Conservation (phyloP, 2,888 invertebrate species). For the Entomobrya multifasciata region DNA sequence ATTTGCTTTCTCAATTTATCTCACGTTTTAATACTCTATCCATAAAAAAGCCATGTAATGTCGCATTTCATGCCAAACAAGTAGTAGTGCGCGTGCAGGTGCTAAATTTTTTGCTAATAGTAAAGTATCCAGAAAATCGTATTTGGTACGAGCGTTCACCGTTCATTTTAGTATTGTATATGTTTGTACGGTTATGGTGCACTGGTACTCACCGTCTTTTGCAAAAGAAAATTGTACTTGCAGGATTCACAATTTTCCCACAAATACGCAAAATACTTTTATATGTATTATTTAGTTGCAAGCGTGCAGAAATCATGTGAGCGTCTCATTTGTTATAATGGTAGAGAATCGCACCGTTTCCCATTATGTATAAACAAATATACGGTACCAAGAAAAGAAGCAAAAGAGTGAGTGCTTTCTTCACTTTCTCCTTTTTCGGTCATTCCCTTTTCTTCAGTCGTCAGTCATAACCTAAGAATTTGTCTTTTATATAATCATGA, state of each 20-base stretch:
- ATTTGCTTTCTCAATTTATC: not conserved
- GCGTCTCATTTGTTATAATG: not conserved
- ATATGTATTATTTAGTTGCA: not conserved
- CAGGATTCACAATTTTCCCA: not conserved
- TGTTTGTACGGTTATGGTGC: too few species aligned
- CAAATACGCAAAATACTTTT: not conserved
- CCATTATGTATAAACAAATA: too few species aligned
- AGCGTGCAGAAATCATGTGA: slow-evolving; percentile 41
- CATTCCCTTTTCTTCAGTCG: slow-evolving; percentile 46
- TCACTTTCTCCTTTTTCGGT: slow-evolving; percentile 61
- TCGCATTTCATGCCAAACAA: not conserved
- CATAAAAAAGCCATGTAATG: too few species aligned
- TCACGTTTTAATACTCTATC: not conserved
- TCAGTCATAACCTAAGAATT: slow-evolving; percentile 44
- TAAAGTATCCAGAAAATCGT: slow-evolving; percentile 6
- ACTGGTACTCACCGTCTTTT: too few species aligned
- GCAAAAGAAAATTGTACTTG: slow-evolving; percentile 2
- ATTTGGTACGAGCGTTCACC: slow-evolving; percentile 45
- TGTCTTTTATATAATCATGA: not conserved
- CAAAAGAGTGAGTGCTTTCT: slow-evolving; percentile 21
- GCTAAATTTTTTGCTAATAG: not conserved
- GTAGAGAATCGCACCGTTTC: too few species aligned
- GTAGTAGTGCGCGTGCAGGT: slow-evolving; percentile 1
- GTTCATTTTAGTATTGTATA: not conserved
- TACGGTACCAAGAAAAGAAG: not conserved